Evolutionary conservation across 2,113 vertebrate genomes (phyloP), one percentile per base, ranked within the genome.

Genomic region (Muscicapa adusta): DNA sequence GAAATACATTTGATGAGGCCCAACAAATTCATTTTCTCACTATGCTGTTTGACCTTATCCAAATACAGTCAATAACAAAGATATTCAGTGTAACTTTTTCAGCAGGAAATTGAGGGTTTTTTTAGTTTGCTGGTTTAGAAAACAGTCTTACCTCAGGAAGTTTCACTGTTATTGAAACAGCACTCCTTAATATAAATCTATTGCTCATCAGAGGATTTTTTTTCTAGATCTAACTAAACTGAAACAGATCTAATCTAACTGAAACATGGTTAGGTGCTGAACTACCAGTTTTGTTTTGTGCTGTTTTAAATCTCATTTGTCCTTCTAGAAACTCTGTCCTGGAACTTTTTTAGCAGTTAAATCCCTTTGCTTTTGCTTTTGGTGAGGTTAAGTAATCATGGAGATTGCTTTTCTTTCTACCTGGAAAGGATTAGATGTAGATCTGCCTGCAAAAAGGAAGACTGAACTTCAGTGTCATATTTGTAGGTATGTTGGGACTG

Each of bases 161-260:
- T 85, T 66, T 58, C 77, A 29, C 43, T 76, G 81, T 62, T 92
- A 14, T 14, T 77, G 42, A 88, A 88, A 40, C 14, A 58, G 28
- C 48, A 15, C 40, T 56, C 28, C 85, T 92, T 79, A 63, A 36
- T 78, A 74, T 57, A 78, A 91, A 40, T 63, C 53, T 82, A 1
- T 87, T 91, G 75, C 85, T 95, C 48, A 78, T 91, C 54, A 43
- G 48, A 93, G n/a, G n/a, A 22, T 81, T 71, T 91, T 85, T 89
- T 89, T 51, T 67, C 57, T 36, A 68, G 36, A n/a, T 72, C 28
- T 71, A 85, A 53, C 63, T 93, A n/a, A n/a, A n/a, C n/a, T n/a
- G n/a, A n/a, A n/a, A n/a, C n/a, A n/a, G n/a, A n/a, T n/a, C n/a
- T n/a, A n/a, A n/a, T 72, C 28, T 71, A 85, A 53, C 63, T 93